Evolutionary conservation across 2,797 vertebrate genomes (phyloP).

Genomic region (Sebastes oblongus): DNA sequence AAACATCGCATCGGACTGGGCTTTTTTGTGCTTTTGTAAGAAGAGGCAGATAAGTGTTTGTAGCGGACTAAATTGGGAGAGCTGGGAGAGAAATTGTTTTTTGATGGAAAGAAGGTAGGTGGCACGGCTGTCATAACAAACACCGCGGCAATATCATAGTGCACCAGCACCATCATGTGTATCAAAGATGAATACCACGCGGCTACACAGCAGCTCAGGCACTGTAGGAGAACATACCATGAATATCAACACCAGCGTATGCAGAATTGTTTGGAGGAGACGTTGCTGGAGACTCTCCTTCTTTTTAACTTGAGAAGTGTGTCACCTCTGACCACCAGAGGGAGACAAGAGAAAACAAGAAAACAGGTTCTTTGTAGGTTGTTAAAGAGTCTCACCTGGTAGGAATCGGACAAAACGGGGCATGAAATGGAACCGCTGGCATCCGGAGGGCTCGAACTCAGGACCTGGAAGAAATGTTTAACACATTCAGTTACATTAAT

Average conservation of each 20-base stretch:
- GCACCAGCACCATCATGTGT: slow-evolving; percentile 76
- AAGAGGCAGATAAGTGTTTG: slow-evolving; percentile 58
- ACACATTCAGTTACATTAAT: too few species aligned
- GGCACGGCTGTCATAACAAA: slow-evolving; percentile 50
- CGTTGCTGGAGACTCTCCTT: background rate
- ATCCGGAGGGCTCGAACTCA: slow-evolving; percentile 81
- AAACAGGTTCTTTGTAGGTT: rapidly evolving
- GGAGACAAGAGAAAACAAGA: background rate
- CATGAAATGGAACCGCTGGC: slow-evolving; percentile 97
- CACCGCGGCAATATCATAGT: background rate
- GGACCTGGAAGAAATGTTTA: slow-evolving; percentile 82
- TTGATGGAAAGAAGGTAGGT: slow-evolving; percentile 59
- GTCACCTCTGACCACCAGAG: background rate
- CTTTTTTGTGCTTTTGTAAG: slow-evolving; percentile 25
- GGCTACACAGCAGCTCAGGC: background rate
- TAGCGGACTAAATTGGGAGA: slow-evolving; percentile 54
- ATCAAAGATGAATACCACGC: slow-evolving; percentile 30
- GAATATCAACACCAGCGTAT: background rate
- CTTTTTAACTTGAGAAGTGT: background rate
- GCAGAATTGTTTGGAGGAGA: background rate
- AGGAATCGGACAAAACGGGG: slow-evolving; percentile 96
- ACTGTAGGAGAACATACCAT: background rate
- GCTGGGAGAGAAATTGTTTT: slow-evolving; percentile 54
- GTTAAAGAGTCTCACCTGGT: slow-evolving; percentile 85
- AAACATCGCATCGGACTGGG: slow-evolving; percentile 20